Base-by-base conservation (phyloP, 2,113 vertebrate species). In the Aythya baeri region DNA sequence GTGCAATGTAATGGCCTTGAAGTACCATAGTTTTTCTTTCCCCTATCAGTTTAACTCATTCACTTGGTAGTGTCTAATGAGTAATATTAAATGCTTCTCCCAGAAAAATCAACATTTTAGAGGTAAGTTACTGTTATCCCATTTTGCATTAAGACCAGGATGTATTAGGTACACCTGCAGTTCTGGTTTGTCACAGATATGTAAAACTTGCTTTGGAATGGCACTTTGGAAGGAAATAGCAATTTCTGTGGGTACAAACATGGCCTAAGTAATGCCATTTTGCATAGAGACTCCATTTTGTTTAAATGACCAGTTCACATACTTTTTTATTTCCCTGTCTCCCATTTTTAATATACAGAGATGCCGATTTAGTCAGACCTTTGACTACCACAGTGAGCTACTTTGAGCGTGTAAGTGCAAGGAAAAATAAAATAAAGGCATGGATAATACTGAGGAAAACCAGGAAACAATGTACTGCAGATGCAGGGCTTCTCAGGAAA, bases 1-100 rank as follows among this genome's bases (percentile, higher is more conserved):
- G 22, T 89, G 96, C 77, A 75, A 80, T 0, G 1, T 91, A 96
- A 97, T 96, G 90, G 71, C 61, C 79, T 88, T 96, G 87, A 94
- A 94, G 96, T 50, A 50, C 49, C 49, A 50, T 23, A 50, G 49
- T 11, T 50, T 50, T 50, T 50, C 23, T 50, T 49, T 49, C 21
- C 1, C 5, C 22, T 63, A 46, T 80, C 38, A 8, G 25, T 91
- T 84, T 31, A 84, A 86, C 63, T 83, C 78, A 46, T 68, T 86
- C 12, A 49, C 61, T 95, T 86, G 58, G 63, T 92, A 81, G 36
- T 38, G 43, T 90, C 62, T 94, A 92, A 93, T 84, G 70, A 87
- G 59, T 67, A 84, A 77, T 66, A 88, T 80, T 92, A 92, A 89
- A 91, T 86, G 50, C 6, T 73, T 20, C 74, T 83, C 61, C 61